phyloP scores from a whole-genome alignment of 2,113 vertebrate genomes.

The Dendropsophus ebraccatus region DNA sequence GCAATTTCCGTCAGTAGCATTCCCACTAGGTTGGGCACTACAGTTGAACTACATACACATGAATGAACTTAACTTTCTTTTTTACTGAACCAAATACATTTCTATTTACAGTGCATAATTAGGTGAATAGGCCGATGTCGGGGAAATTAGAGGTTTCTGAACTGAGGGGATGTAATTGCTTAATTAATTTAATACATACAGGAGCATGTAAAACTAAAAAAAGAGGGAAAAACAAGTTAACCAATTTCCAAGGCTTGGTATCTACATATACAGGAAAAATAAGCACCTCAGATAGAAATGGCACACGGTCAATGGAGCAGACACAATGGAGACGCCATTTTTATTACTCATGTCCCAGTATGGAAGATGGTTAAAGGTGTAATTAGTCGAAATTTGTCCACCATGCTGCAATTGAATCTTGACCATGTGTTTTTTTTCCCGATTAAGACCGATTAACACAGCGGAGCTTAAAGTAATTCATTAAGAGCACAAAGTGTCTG shows the following conservation, averaged over 20 bases:
- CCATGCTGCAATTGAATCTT: conserved; percentile 8
- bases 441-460: conserved; percentile 47
- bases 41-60: background rate
- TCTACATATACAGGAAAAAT: background rate
- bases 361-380: background rate
- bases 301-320: background rate
- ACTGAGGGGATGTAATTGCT: conserved; percentile 27
- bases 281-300: background rate
- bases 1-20: too few species aligned
- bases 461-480: conserved; percentile 50
- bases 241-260: conserved; percentile 9
- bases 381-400: conserved; percentile 48
- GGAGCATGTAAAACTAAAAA: conserved; percentile 14
- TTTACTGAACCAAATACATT: background rate
- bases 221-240: background rate
- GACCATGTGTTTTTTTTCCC: background rate
- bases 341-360: conserved; percentile 16
- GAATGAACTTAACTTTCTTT: background rate
- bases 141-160: background rate
- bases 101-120: background rate
- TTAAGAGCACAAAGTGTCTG: conserved; percentile 45
- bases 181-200: conserved; percentile 42
- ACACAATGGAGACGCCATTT: background rate
- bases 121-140: background rate
- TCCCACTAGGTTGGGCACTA: too few species aligned